A percentile compares a stretch with the other conserved stretches of the same genome.
phyloP scores from a whole-genome alignment of 2,888 invertebrate genomes.

The Cynaeus angustus region DNA sequence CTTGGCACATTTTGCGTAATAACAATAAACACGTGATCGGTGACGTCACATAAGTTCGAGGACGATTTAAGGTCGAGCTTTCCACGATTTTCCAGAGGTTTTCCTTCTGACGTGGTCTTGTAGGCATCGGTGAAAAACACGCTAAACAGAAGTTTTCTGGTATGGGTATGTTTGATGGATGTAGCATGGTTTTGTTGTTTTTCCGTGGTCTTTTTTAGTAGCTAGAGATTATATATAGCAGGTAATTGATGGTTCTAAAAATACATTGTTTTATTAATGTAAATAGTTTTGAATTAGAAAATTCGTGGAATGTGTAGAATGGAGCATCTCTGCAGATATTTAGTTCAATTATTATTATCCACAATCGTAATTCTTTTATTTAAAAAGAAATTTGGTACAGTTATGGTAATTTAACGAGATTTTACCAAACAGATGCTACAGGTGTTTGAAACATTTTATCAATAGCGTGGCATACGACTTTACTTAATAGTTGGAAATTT shows the following conservation, averaged over 20 bases:
- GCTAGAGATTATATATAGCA: too few species aligned
- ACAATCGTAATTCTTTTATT: background rate
- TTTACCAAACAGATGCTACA: background rate
- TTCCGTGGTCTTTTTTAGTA: too few species aligned
- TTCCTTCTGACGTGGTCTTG: conserved; percentile 35
- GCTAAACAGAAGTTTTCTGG: background rate
- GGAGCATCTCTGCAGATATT: background rate
- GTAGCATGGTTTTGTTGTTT: conserved; percentile 10
- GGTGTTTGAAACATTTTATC: background rate
- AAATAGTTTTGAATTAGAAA: conserved; percentile 9
- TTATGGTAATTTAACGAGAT: background rate
- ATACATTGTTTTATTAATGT: background rate
- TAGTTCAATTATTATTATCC: background rate
- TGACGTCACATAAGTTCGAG: conserved; percentile 53
- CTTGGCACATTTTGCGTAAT: conserved; percentile 36
- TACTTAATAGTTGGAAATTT: too few species aligned
- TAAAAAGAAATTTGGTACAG: background rate
- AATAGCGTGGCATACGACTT: too few species aligned
- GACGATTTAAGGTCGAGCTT: conserved; percentile 51
- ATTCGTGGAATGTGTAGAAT: background rate
- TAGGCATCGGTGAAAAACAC: background rate
- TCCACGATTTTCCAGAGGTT: conserved; percentile 31
- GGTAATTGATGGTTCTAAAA: background rate
- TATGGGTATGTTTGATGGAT: conserved; percentile 16
- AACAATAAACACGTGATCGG: conserved; percentile 49